These are phyloP conservation scores for Mohoua ochrocephala DNA, from an alignment of 2,113 vertebrate genomes.

Conservation along the genomic window DNA sequence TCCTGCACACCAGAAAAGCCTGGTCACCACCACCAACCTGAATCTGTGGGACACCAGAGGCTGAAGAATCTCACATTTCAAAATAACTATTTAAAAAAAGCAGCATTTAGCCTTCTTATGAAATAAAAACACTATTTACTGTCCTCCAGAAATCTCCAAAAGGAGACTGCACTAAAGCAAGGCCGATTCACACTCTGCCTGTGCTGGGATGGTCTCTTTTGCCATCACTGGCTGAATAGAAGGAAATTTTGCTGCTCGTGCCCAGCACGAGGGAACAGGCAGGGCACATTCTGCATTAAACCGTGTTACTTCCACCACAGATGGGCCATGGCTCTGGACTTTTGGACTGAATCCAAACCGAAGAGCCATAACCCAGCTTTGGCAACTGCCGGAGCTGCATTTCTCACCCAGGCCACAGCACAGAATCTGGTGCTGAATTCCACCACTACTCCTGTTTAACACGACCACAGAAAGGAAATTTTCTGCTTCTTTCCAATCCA, in stretches of 20 bases:
- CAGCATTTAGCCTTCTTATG: background rate
- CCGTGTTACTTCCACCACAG: background rate
- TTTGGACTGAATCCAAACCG: background rate
- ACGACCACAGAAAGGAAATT: background rate
- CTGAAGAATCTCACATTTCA: background rate
- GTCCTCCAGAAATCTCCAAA: background rate
- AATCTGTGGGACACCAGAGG: background rate
- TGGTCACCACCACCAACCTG: background rate
- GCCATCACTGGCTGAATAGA: accelerated
- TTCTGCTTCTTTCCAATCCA: background rate
- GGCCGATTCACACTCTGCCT: background rate
- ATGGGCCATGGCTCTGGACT: background rate
- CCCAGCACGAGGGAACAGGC: background rate
- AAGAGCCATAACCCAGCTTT: background rate
- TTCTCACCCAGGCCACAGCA: background rate
- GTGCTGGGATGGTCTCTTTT: background rate
- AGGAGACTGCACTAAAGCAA: background rate
- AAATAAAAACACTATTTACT: background rate
- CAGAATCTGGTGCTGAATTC: accelerated
- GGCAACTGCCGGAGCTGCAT: background rate
- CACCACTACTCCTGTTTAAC: background rate
- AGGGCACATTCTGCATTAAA: background rate
- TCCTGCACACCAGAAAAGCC: background rate
- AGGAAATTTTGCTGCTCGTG: background rate
- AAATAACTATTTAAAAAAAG: background rate